Percentiles rank a stretch among this genome's conserved stretches.
Conservation (phyloP, 2,113 vertebrate species). For the Albula goreensis region DNA sequence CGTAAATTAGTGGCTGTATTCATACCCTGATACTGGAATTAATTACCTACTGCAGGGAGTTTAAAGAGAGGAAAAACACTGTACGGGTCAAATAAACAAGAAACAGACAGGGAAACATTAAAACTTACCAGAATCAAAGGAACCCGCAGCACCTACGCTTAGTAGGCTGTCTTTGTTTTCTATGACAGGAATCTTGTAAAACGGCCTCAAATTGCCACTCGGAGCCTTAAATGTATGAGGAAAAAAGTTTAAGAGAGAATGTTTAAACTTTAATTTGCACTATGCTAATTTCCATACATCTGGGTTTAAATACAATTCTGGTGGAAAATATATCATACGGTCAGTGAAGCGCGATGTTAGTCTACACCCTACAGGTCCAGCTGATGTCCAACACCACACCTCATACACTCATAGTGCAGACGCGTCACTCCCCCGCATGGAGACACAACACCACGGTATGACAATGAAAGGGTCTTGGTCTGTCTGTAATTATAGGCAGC, state of each 20-base stretch:
- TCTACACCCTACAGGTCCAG: not conserved
- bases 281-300: too few relatives aligned
- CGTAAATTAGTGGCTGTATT: not conserved
- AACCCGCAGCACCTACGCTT: not conserved
- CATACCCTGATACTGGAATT: not conserved
- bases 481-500: not conserved
- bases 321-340: not conserved
- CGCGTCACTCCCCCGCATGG: not conserved
- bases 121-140: not conserved
- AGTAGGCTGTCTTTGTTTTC: not conserved
- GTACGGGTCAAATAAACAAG: not conserved
- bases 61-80: not conserved
- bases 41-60: not conserved
- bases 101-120: not conserved
- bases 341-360: too few relatives aligned
- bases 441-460: not conserved
- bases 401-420: not conserved
- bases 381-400: not conserved
- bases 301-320: not conserved
- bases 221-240: not conserved
- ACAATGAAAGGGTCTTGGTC: not conserved
- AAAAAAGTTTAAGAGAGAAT: too few relatives aligned
- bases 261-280: too few relatives aligned
- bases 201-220: not conserved
- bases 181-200: not conserved